Evolutionary conservation across 1,140 invertebrate genomes (phyloP).

Genomic region (Bombus cullumanus): DNA sequence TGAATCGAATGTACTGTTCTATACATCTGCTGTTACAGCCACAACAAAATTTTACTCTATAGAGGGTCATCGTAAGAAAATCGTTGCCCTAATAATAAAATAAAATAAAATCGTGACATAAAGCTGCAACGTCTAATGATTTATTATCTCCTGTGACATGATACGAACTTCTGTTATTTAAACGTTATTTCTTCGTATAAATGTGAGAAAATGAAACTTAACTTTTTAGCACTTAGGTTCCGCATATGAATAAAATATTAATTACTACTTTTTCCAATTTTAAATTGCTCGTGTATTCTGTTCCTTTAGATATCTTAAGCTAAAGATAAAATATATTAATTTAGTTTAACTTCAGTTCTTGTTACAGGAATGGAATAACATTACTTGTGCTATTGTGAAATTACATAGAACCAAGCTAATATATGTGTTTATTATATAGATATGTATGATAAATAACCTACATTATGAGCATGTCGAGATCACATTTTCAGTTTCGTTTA

Average conservation of each 20-base stretch:
- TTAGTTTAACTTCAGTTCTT: neutral
- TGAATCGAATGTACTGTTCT: conserved; percentile 39
- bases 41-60: neutral
- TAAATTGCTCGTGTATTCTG: neutral
- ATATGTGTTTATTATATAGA: neutral
- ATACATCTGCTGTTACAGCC: conserved; percentile 26
- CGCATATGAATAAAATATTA: conserved; percentile 1
- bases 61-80: neutral
- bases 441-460: too few species aligned
- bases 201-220: neutral
- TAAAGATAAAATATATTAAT: neutral
- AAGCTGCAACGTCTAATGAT: conserved; percentile 42
- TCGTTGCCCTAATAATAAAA: neutral
- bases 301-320: neutral
- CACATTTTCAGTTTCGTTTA: neutral
- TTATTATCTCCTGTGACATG: conserved; percentile 48
- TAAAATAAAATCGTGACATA: conserved; percentile 45
- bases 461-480: neutral
- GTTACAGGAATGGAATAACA: neutral
- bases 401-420: neutral
- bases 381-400: neutral
- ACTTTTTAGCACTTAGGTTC: neutral
- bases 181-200: neutral
- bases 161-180: neutral
- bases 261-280: too few species aligned